A percentile compares a stretch with the other conserved stretches of the same genome.
Conservation (phyloP, 2,888 invertebrate genomes). For the Leucania comma region DNA sequence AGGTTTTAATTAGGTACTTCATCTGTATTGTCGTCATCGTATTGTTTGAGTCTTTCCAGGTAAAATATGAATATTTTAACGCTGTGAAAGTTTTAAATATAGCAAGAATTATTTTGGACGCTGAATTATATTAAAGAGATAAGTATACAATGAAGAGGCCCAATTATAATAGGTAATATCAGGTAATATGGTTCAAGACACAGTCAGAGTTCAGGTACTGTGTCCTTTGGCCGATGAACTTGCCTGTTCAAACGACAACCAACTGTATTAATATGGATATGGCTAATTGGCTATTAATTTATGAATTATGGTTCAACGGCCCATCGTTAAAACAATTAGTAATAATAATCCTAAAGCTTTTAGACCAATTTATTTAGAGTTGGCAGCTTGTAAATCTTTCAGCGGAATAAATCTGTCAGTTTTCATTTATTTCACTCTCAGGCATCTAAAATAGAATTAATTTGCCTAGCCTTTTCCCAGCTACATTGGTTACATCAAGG, state of each 20-base stretch:
- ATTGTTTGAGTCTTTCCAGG: not conserved
- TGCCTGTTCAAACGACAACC: not conserved
- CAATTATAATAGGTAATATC: too few species aligned
- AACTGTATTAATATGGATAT: not conserved
- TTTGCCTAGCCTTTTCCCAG: too few species aligned
- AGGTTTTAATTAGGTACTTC: not conserved
- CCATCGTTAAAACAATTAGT: too few species aligned
- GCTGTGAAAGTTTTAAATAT: not conserved
- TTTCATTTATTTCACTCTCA: not conserved
- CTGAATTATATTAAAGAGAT: too few species aligned
- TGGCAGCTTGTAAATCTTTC: not conserved
- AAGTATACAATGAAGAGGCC: too few species aligned
- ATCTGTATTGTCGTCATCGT: too few species aligned
- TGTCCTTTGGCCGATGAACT: not conserved
- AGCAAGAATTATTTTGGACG: not conserved
- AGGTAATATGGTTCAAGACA: too few species aligned
- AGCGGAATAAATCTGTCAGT: not conserved
- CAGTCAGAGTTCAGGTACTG: too few species aligned
- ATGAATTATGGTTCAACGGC: not conserved
- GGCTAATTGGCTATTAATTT: not conserved
- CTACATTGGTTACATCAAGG: too few species aligned
- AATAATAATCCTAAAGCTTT: too few species aligned
- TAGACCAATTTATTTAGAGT: too few species aligned
- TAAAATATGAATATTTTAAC: not conserved
- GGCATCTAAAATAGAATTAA: too few species aligned